Base-by-base conservation (phyloP, 2,797 vertebrate species). In the Hippocampus kuda region DNA sequence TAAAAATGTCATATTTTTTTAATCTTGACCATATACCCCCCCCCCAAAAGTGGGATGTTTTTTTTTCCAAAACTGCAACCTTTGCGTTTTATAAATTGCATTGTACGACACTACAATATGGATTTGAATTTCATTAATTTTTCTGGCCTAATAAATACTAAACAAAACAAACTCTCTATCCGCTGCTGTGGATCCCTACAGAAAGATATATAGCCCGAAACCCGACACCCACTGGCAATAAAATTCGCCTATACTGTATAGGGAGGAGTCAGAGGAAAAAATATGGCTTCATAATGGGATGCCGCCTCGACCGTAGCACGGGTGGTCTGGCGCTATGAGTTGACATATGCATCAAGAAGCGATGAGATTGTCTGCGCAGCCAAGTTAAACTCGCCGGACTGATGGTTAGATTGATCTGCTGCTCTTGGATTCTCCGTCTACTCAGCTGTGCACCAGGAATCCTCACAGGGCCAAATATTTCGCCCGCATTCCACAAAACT, bases 311-410 rank as follows among this genome's bases (percentile, higher is more conserved):
- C 69, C 77, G 73, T 38, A 67, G 72, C 84, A 83, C 88, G 92
- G 87, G 90, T 91, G 91, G 92, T 91, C 89, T 93, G 92, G 90
- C 90, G 88, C 65, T 48, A 44, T 75, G 67, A 77, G 78, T 80
- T 88, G 89, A 86, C 74, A 7, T 70, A 83, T 79, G 87, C 91
- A 92, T 90, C 90, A 94, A 91, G 92, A 93, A 90, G 87, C 89
- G 92, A 93, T 93, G 91, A 91, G 84, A 74, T 72, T 67, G 72
- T 88, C 81, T 87, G 16, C 6, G 85, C 72, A 83, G 93, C 90
- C 90, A 92, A 93, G 82, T 85, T 83, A 89, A 92, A 92, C 88
- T 90, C 85, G 68, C 75, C 69, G 70, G 81, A 83, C 79, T 82
- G 76, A 85, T 89, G 82, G 67, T 59, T 56, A 63, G 59, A 70